A percentile compares a stretch with the other conserved stretches of the same genome.
phyloP scores from a whole-genome alignment of 1,140 invertebrate genomes.

The Drosophila varians region DNA sequence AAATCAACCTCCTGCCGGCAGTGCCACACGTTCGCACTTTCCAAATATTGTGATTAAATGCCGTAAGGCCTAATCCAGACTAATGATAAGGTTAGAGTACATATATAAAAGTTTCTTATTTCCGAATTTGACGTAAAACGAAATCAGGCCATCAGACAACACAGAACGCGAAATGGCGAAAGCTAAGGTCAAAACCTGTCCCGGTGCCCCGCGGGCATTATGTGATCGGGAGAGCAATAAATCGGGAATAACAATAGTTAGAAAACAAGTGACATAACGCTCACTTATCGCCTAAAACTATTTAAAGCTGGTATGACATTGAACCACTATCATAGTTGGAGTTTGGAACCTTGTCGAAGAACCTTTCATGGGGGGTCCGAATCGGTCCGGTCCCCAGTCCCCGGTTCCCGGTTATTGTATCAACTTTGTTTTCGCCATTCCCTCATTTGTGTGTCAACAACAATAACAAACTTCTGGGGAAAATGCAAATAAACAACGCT shows the following conservation, averaged over 20 bases:
- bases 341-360: slow-evolving; percentile 25
- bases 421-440: slow-evolving; percentile 30
- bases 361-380: slow-evolving; percentile 3
- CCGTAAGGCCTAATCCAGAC: slow-evolving; percentile 1
- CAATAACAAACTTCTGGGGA: slow-evolving; percentile 25
- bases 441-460: slow-evolving; percentile 35
- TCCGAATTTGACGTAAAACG: slow-evolving; percentile 33
- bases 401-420: slow-evolving; percentile 9
- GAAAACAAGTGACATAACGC: slow-evolving; percentile 19
- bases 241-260: slow-evolving; percentile 3
- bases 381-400: background rate
- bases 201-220: background rate
- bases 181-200: slow-evolving; percentile 15
- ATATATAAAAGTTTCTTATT: background rate
- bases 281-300: slow-evolving; percentile 26
- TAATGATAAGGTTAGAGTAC: slow-evolving; percentile 30
- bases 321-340: slow-evolving; percentile 17
- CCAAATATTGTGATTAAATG: slow-evolving; percentile 48
- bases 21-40: slow-evolving; percentile 47
- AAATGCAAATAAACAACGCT: slow-evolving; percentile 54
- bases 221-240: background rate
- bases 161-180: slow-evolving; percentile 19
- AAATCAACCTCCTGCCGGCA: slow-evolving; percentile 22
- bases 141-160: slow-evolving; percentile 40
- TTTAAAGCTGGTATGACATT: slow-evolving; percentile 33